phyloP scores from a whole-genome alignment of 2,113 vertebrate genomes.

The Mormyrus lacerda region DNA sequence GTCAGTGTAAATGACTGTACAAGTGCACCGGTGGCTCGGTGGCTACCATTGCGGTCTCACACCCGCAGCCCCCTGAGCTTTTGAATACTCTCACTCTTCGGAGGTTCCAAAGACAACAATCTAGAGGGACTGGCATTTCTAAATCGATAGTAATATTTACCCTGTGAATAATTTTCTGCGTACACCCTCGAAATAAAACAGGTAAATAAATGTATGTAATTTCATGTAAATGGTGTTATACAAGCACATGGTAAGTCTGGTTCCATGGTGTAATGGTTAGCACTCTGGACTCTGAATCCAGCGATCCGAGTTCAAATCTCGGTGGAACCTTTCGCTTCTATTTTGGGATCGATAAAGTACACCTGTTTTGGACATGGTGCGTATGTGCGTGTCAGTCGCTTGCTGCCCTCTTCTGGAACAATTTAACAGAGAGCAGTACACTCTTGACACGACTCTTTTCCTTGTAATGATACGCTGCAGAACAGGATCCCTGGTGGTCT shows the following conservation, averaged over 20 bases:
- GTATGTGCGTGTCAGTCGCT: not conserved
- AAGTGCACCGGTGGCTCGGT: not conserved
- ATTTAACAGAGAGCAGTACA: not conserved
- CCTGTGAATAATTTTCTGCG: not conserved
- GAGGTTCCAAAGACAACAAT: not conserved
- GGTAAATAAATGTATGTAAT: not conserved
- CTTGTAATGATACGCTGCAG: not conserved
- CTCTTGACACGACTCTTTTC: not conserved
- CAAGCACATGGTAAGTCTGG: not conserved
- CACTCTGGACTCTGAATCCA: constrained; percentile 78
- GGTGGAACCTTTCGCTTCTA: constrained; percentile 52
- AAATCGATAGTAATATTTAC: not conserved
- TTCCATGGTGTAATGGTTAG: constrained; percentile 78
- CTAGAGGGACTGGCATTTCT: not conserved
- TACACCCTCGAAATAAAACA: not conserved
- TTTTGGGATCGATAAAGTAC: not conserved
- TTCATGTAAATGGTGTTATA: not conserved
- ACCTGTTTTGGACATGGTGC: not conserved
- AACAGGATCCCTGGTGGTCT: constrained; percentile 27
- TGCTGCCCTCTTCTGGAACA: not conserved
- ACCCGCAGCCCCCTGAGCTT: not conserved
- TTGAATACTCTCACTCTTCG: not conserved
- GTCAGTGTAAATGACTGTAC: not conserved
- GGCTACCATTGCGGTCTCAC: not conserved
- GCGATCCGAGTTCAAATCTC: constrained; percentile 73